These are phyloP conservation scores for Pristionchus entomophagus DNA, from an alignment of 2,888 invertebrate genomes.

Conservation along the genomic window DNA sequence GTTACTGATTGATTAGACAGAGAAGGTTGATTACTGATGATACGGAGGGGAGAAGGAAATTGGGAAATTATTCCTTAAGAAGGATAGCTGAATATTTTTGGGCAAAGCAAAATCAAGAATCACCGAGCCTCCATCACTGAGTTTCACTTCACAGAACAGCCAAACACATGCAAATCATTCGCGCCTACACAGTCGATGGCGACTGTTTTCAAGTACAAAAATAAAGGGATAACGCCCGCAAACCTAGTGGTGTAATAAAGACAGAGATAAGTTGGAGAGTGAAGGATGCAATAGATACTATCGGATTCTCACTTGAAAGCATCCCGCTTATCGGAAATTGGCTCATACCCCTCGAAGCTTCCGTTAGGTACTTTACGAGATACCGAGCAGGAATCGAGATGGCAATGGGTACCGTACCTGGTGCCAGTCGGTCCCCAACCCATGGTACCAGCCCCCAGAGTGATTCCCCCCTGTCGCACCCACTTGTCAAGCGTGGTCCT, in stretches of 20 bases:
- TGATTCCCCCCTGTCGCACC: no score
- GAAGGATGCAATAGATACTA: not conserved
- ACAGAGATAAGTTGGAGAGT: slow-evolving; percentile 1
- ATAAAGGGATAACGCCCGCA: not conserved
- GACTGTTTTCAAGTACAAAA: no score
- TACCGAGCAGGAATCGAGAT: not conserved
- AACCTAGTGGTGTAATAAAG: slow-evolving; percentile 7
- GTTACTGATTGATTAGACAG: slow-evolving; percentile 25
- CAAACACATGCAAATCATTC: not conserved
- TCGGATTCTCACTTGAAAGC: slow-evolving; percentile 1
- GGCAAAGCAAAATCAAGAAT: no score
- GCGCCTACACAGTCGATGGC: no score
- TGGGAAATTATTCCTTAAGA: not conserved
- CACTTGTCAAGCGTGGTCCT: not conserved
- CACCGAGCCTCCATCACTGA: no score
- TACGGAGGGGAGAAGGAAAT: not conserved
- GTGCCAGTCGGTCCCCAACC: not conserved
- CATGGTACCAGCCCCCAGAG: not conserved
- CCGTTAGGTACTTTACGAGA: not conserved
- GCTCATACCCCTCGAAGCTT: not conserved
- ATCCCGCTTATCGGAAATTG: not conserved
- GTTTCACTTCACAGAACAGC: not conserved
- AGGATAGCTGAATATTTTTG: not conserved
- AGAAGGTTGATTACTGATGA: slow-evolving; percentile 35
- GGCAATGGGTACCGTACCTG: not conserved